These are phyloP conservation scores for Magallana gigas DNA, from an alignment of 1,140 invertebrate species.

Conservation along the genomic window DNA sequence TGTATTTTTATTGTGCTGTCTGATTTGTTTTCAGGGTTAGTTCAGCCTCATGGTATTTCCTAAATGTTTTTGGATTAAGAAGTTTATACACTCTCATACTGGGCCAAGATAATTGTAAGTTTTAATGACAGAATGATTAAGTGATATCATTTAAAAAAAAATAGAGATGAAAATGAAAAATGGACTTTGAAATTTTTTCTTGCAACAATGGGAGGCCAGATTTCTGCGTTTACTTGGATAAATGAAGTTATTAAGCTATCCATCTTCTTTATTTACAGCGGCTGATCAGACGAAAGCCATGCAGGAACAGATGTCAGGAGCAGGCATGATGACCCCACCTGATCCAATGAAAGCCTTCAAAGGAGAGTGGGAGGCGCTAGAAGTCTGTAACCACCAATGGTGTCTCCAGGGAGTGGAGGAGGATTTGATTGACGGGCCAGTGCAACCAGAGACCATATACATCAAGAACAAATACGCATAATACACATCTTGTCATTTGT, in stretches of 20 bases:
- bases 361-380: conserved; percentile 99
- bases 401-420: conserved; percentile 89
- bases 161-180: neutral
- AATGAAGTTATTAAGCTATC: no score
- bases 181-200: no score
- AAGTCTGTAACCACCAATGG: conserved; percentile 97
- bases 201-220: no score
- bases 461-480: conserved; percentile 74
- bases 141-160: neutral
- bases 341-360: conserved; percentile 99
- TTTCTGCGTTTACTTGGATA: no score
- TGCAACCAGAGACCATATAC: conserved; percentile 76
- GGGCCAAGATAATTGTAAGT: conserved; percentile 96
- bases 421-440: conserved; percentile 80
- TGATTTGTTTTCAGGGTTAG: conserved; percentile 85
- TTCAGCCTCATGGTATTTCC: conserved; percentile 99
- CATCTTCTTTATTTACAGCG: conserved; percentile 77
- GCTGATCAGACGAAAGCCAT: conserved; percentile 97
- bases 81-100: conserved; percentile 98
- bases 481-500: conserved; percentile 3
- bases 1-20: neutral
- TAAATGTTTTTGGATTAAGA: conserved; percentile 98
- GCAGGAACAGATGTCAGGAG: conserved; percentile 98
- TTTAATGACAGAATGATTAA: neutral
- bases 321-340: conserved; percentile 96